A percentile compares a stretch with the other conserved stretches of the same genome.
Conservation (phyloP, 2,113 vertebrate genomes). For the Erpornis zantholeuca region DNA sequence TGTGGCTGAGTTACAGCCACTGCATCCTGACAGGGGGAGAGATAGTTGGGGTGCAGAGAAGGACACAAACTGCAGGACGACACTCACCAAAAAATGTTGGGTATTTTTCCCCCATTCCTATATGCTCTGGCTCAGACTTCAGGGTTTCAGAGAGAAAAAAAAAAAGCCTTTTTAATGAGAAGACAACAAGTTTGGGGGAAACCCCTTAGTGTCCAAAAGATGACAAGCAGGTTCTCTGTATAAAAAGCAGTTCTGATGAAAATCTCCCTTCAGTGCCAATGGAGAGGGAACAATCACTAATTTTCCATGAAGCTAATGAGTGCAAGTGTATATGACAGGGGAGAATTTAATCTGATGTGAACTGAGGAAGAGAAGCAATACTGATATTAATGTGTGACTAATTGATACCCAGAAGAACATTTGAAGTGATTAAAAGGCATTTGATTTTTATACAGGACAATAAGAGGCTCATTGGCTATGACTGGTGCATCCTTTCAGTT, state of each 20-base stretch:
- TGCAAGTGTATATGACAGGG: not conserved
- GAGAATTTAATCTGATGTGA: conserved; percentile 55
- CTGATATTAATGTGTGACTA: conserved; percentile 64
- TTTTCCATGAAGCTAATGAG: conserved; percentile 53
- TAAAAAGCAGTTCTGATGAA: not conserved
- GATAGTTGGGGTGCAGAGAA: not conserved
- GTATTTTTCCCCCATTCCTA: fast-evolving
- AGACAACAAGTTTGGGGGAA: not conserved
- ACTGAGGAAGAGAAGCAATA: conserved; percentile 36
- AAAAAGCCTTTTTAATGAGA: not conserved
- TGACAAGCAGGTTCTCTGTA: not conserved
- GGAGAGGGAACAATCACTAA: conserved; percentile 34
- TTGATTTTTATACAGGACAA: conserved; percentile 56
- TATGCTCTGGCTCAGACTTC: not conserved
- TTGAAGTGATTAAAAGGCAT: conserved; percentile 62
- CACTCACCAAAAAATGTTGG: not conserved
- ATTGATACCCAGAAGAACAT: conserved; percentile 68
- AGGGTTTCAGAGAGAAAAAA: not conserved
- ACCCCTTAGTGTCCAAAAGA: not conserved
- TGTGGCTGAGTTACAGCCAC: not conserved
- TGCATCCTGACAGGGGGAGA: not conserved
- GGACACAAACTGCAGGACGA: not conserved
- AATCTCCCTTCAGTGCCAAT: not conserved
- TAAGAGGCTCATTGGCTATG: conserved; percentile 46
- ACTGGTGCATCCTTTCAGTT: conserved; percentile 20